These are phyloP conservation scores for Dromiciops gliroides DNA, from an alignment of 2,113 vertebrate species.

Conservation along the genomic window DNA sequence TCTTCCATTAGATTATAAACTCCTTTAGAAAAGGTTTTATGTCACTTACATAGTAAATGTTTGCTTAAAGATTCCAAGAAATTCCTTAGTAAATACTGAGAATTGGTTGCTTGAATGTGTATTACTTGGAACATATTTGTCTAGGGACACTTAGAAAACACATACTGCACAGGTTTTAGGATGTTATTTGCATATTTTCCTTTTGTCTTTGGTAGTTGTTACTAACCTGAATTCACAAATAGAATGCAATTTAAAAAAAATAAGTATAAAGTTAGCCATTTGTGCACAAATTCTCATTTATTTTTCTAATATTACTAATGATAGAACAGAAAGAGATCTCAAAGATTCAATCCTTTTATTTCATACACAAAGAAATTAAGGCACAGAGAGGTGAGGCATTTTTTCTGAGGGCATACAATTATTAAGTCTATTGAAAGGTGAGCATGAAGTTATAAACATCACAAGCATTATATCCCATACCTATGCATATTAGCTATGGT, in stretches of 20 bases:
- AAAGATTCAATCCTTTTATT: neutral
- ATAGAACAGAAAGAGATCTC: neutral
- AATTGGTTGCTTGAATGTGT: neutral
- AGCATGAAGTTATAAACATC: neutral
- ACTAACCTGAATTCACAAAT: neutral
- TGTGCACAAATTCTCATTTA: neutral
- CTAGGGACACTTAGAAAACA: neutral
- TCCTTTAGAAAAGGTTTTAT: neutral
- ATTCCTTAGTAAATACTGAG: neutral
- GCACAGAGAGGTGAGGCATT: neutral
- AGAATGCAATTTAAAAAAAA: neutral
- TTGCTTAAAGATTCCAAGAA: neutral
- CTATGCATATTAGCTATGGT: neutral
- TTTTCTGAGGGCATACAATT: neutral
- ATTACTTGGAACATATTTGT: neutral
- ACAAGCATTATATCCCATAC: neutral
- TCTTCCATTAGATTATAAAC: neutral
- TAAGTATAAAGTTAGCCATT: neutral
- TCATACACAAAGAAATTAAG: neutral
- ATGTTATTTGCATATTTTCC: neutral
- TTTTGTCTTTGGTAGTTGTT: neutral
- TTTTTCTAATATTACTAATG: neutral
- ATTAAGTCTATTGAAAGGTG: neutral
- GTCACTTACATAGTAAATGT: neutral
- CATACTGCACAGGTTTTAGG: neutral